Conservation (phyloP, 2,888 invertebrate genomes). For the Ectobius pallidus region DNA sequence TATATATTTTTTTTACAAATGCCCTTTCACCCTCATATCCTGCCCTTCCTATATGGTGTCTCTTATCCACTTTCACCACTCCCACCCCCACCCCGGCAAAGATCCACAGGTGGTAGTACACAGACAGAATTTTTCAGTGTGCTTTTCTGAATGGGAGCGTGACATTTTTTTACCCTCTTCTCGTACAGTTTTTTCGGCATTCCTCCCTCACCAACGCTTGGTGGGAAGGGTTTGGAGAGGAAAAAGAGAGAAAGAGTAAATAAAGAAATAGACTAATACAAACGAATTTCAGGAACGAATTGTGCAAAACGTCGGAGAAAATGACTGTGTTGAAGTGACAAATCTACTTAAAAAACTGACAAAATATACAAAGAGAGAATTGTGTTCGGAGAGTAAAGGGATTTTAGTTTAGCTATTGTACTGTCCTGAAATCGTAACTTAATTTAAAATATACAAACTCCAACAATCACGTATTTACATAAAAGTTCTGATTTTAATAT, state of each 20-base stretch:
- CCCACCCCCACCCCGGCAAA: constrained; percentile 5
- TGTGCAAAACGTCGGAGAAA: no score
- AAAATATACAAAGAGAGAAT: no score
- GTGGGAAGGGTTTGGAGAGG: constrained; percentile 10
- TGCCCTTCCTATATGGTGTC: constrained; percentile 33
- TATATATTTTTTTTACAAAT: constrained; percentile 28
- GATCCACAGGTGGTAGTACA: constrained; percentile 38
- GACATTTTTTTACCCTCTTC: constrained; percentile 36
- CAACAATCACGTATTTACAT: no score
- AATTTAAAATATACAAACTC: no score
- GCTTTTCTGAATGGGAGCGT: constrained; percentile 40
- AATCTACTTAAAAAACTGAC: no score
- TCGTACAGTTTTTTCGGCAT: not conserved
- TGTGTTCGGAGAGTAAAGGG: no score
- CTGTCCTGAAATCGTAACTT: no score
- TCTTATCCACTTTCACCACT: constrained; percentile 36
- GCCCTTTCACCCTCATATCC: constrained; percentile 34
- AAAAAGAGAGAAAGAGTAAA: not conserved
- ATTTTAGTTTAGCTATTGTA: no score
- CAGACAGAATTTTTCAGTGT: constrained; percentile 39
- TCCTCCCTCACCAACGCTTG: constrained; percentile 17
- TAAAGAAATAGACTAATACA: no score
- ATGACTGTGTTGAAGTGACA: no score
- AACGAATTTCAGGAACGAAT: no score
- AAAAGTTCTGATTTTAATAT: no score